phyloP scores from a whole-genome alignment of 64 coral and sea anemone genomes.

The Montipora efflorescens region DNA sequence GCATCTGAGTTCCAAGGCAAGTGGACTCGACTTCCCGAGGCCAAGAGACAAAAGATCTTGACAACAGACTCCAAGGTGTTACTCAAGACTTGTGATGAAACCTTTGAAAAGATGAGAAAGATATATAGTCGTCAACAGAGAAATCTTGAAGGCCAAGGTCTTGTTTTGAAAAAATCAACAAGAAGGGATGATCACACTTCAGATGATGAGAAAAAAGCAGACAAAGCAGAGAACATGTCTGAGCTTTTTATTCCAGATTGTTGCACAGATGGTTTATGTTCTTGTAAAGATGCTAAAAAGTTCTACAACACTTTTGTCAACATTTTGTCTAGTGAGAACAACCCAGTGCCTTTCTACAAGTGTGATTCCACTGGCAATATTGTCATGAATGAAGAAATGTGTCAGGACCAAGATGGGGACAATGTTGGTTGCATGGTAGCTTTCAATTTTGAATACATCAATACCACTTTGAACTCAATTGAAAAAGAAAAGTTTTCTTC shows the following conservation, averaged over 20 bases:
- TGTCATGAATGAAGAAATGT: conserved; percentile 56
- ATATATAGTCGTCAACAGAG: conserved; percentile 34
- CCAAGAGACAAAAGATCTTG: conserved; percentile 36
- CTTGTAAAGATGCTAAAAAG: conserved; percentile 47
- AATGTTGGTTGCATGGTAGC: conserved; percentile 22
- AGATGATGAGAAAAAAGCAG: neutral
- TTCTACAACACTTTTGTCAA: conserved; percentile 33
- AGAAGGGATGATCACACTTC: neutral
- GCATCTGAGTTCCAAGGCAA: conserved; percentile 42
- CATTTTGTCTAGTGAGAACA: conserved; percentile 41
- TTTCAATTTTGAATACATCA: conserved; percentile 48
- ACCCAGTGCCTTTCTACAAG: conserved; percentile 52
- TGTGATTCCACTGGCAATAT: conserved; percentile 26
- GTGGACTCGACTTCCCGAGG: conserved; percentile 31
- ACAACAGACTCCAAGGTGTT: conserved; percentile 26
- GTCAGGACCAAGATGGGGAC: conserved; percentile 34
- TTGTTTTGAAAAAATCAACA: neutral
- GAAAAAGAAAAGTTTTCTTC: conserved; percentile 26
- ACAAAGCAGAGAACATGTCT: neutral
- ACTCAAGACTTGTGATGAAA: conserved; percentile 19
- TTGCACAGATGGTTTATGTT: conserved; percentile 16
- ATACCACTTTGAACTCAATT: conserved; percentile 24
- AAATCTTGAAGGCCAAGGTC: neutral
- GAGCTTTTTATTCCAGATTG: conserved; percentile 13
- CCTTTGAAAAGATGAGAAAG: conserved; percentile 29